A percentile compares a stretch with the other conserved stretches of the same genome.
These are phyloP conservation scores for Campoletis sonorensis DNA, from an alignment of 1,140 invertebrate species.

Conservation along the genomic window DNA sequence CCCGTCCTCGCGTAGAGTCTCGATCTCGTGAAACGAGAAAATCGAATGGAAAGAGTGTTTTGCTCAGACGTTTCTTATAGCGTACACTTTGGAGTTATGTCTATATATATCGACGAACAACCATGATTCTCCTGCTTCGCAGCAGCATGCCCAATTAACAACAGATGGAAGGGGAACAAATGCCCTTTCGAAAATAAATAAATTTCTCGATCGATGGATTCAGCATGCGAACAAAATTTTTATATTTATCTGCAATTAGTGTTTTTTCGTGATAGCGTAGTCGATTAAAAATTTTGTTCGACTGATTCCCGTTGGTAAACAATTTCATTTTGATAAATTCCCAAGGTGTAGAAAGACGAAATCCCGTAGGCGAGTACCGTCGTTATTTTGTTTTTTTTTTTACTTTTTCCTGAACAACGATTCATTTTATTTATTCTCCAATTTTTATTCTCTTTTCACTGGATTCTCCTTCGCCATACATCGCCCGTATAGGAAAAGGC, in stretches of 20 bases:
- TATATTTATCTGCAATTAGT: not conserved
- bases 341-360: not conserved
- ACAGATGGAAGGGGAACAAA: constrained; percentile 7
- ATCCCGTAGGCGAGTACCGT: constrained; percentile 1
- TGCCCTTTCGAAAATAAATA: not conserved
- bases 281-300: constrained; percentile 1
- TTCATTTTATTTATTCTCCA: not conserved
- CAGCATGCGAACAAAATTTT: not conserved
- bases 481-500: constrained; percentile 31
- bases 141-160: constrained; percentile 40
- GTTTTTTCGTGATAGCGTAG: not conserved
- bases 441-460: constrained; percentile 24
- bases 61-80: constrained; percentile 13
- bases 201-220: constrained; percentile 30
- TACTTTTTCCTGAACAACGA: constrained; percentile 9
- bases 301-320: not conserved
- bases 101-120: not conserved
- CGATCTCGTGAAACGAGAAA: constrained; percentile 35
- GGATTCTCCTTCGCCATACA: not conserved
- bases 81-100: not conserved
- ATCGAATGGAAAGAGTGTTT: constrained; percentile 33
- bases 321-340: constrained; percentile 13
- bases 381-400: not conserved
- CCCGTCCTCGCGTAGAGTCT: constrained; percentile 36
- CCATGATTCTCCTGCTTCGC: constrained; percentile 13